Evolutionary conservation across 2,888 invertebrate genomes (phyloP), one percentile per base, ranked within the genome.

Genomic region (Psylliodes chrysocephalus): DNA sequence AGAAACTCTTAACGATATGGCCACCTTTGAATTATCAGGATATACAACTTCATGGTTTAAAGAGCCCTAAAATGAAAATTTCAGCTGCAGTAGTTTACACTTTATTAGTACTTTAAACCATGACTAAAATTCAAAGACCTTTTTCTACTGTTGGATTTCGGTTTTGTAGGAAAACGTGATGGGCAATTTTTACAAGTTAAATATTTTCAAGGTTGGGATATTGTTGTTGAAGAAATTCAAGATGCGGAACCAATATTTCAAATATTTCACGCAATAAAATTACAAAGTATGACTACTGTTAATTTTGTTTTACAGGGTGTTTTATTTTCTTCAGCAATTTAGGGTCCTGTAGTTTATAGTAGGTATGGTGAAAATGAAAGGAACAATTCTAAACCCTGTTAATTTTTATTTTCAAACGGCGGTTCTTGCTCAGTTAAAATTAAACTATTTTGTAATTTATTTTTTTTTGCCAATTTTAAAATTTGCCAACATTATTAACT

Each of bases 61-160:
- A 35, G 3, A 12, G 17, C 5, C 17, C 14, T 51, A 10, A 49
- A 59, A 59, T 22, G 38, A 35, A 46, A 53, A 14, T 49, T 51
- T 38, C 59, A 59, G 49, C 59, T 59, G 59, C 28, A 59, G 30
- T 40, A 49, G 47, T 46, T 47, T 47, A 47, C 25, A 57, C 46
- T 47, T 57, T 57, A 57, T 47, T 57, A 49, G 28, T 25, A 22
- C 35, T 19, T 28, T 47, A 33, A 35, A 59, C 59, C 59, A 59
- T 59, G 30, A 49, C 59, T 49, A 59, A 59, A 25, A 8, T 25
- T 40, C 54, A 54, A 54, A 42, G 40, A 15, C 6, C 28, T 49
- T 28, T 49, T 49, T 49, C 49, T 25, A 49, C 49, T 19, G 49
- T 28, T 49, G n/a, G n/a, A 46, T 46, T 46, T 46, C 22, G 22